Base-by-base conservation (phyloP, 2,888 invertebrate species). In the Spilarctia lutea region DNA sequence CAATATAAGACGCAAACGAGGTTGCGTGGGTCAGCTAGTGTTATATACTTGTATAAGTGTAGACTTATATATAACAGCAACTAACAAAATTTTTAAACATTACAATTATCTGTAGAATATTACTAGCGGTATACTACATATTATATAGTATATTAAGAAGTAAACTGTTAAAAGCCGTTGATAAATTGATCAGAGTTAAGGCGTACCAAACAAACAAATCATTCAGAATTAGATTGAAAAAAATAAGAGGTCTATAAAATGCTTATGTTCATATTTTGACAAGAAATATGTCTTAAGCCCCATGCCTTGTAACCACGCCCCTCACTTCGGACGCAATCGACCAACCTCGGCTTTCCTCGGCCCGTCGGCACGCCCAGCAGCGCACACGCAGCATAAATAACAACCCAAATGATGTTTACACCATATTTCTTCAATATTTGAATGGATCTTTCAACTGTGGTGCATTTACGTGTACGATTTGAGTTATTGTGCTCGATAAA, bases 401-500 rank as follows among this genome's bases (percentile, higher is more conserved):
- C 45, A 0, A 42, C 8, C 63, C 56, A 65, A 72, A 60, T 66
- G 16, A 65, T 73, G 67, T 75, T 73, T 75, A 73, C 24, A 70
- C 35, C 66, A 66, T 73, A 73, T 67, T 70, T 72, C 45, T 75
- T 75, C 18, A 72, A 60, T 66, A 75, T 75, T 72, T 69, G 69
- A 68, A 85, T 86, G 83, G 79, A 87, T 88, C 90, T 77, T 45
- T 90, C 88, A 78, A 77, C 89, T 80, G 73, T 16, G 75, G 68
- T 72, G 71, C 83, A 83, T 87, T 87, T 86, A 85, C 45, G 60
- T 76, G 73, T 80, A 81, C 78, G 79, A 60, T 60, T 76, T 75
- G 81, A 84, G 77, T 75, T 80, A 83, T 82, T 76, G 68, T 60
- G 20, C 65, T 56, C 69, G 75, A 82, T 84, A 83, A 84, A 83